phyloP scores from a whole-genome alignment of 2,113 vertebrate genomes.

The Gasterosteus nipponicus region DNA sequence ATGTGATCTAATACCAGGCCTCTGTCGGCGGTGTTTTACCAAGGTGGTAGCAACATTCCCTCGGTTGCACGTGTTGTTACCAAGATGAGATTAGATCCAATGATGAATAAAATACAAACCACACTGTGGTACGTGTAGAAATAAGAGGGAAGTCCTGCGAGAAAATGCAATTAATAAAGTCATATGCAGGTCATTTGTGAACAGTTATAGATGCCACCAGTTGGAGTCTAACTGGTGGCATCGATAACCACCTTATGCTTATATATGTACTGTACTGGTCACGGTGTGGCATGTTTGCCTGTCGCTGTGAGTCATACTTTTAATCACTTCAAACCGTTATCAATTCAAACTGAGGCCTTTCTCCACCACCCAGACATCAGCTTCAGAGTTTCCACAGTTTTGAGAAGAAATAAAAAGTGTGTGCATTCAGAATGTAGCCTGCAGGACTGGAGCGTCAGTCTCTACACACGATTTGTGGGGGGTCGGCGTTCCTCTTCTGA shows the following conservation, averaged over 20 bases:
- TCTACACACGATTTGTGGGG: neutral
- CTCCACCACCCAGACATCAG: neutral
- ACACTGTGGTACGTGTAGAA: neutral
- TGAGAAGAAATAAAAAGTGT: neutral
- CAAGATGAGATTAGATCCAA: neutral
- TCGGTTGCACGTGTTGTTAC: neutral
- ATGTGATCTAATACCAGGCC: neutral
- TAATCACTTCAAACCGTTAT: neutral
- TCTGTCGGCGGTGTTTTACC: neutral
- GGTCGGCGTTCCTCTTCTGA: neutral
- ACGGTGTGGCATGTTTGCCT: neutral
- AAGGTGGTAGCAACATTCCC: neutral
- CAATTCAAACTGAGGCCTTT: neutral
- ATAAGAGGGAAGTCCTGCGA: neutral
- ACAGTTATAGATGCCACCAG: no score
- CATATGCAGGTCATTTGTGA: no score
- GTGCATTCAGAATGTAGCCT: neutral
- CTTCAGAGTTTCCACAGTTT: neutral
- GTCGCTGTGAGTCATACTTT: no score
- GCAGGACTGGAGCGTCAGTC: neutral
- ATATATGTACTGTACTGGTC: no score
- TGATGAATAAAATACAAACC: neutral
- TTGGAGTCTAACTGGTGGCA: no score
- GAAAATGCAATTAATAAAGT: no score
- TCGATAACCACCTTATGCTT: no score